Conservation (phyloP, 2,888 invertebrate species). For the Cephus runcator region DNA sequence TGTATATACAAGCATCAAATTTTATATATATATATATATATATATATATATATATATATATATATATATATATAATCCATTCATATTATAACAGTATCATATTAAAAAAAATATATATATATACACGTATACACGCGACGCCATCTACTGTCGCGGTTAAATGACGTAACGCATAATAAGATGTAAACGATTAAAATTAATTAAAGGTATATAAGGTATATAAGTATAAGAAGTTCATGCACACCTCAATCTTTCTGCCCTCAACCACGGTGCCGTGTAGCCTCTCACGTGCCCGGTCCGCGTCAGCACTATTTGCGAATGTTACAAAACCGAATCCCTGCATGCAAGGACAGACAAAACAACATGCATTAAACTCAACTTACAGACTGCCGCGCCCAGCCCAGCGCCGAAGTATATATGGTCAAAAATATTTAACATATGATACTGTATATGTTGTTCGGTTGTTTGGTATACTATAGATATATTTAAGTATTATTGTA, state of each 20-base stretch:
- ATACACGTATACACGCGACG: conserved; percentile 27
- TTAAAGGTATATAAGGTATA: conserved; percentile 45
- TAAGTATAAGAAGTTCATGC: conserved; percentile 81
- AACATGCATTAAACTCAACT: conserved; percentile 85
- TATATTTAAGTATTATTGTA: too few species aligned
- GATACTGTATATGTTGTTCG: too few species aligned
- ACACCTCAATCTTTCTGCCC: conserved; percentile 99
- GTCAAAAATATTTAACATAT: not conserved
- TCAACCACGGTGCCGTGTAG: conserved; percentile 99
- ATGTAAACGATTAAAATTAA: conserved; percentile 28
- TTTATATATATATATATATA: too few species aligned
- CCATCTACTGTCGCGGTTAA: conserved; percentile 6
- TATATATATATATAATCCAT: conserved; percentile 34
- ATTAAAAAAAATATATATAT: conserved; percentile 24
- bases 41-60: conserved; percentile 29
- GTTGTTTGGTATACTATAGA: too few species aligned
- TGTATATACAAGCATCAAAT: not conserved
- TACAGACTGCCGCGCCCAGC: conserved; percentile 63
- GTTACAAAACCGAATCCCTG: conserved; percentile 99
- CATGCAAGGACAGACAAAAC: conserved; percentile 94
- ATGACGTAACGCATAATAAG: conserved; percentile 12
- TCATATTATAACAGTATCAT: conserved; percentile 4
- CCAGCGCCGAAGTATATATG: conserved; percentile 19
- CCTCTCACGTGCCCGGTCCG: conserved; percentile 99
- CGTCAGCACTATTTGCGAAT: conserved; percentile 99